These are phyloP conservation scores for Sphaerodactylus townsendi DNA, from an alignment of 2,113 vertebrate genomes.

Conservation along the genomic window DNA sequence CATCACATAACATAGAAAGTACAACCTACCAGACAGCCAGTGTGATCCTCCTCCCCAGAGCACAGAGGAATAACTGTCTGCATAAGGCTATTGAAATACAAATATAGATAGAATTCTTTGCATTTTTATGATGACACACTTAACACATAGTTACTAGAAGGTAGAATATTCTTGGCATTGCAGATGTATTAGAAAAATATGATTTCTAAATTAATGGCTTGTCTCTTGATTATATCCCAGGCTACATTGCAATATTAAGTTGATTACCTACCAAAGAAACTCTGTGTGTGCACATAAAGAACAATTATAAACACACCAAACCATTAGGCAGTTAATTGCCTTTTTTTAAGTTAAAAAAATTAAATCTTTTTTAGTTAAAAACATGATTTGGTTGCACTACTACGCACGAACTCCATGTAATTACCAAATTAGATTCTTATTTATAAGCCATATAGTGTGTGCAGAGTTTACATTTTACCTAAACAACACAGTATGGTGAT, in stretches of 20 bases:
- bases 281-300: not conserved
- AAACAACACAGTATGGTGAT: constrained; percentile 34
- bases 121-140: not conserved
- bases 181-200: not conserved
- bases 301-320: not conserved
- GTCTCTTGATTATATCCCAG: not conserved
- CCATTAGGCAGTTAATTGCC: not conserved
- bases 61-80: not conserved
- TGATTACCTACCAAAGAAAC: not conserved
- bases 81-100: not conserved
- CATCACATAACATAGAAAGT: not conserved
- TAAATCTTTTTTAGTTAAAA: not conserved
- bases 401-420: not conserved
- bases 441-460: not conserved
- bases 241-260: not conserved
- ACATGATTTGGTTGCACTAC: not conserved
- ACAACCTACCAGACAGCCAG: not conserved
- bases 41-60: not conserved
- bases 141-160: not conserved
- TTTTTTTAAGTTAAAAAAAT: not conserved
- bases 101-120: not conserved
- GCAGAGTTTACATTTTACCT: not conserved
- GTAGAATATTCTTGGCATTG: not conserved
- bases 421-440: not conserved
- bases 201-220: not conserved